A percentile compares a stretch with the other conserved stretches of the same genome.
Evolutionary conservation across 2,113 vertebrate genomes (phyloP).

Genomic region (Eublepharis macularius): DNA sequence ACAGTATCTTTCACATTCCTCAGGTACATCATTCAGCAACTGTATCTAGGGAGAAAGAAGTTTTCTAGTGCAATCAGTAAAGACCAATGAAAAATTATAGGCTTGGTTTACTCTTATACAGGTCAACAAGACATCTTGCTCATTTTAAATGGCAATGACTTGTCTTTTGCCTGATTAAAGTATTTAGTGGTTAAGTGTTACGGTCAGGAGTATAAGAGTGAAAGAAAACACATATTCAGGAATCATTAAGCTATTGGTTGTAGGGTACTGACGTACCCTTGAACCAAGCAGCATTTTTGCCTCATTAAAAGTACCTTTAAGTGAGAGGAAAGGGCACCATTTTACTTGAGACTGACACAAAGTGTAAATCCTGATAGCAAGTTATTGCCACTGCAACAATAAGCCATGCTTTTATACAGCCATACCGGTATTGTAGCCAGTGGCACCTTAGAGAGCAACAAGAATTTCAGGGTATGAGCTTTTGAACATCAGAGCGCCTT

Average conservation of each 20-base stretch:
- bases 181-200: not conserved
- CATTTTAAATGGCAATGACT: conserved; percentile 3
- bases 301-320: not conserved
- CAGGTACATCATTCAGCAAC: not conserved
- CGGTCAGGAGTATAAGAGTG: not conserved
- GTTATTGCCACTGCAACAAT: not conserved
- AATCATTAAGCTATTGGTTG: not conserved
- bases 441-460: too few species aligned
- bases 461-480: too few species aligned
- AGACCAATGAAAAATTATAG: not conserved
- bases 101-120: not conserved
- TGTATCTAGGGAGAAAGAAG: not conserved
- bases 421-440: not conserved
- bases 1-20: not conserved
- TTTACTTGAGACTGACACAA: not conserved
- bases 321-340: not conserved
- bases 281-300: rapidly evolving
- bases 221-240: not conserved
- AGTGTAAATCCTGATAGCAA: not conserved
- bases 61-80: not conserved
- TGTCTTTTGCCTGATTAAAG: conserved; percentile 7
- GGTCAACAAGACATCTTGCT: not conserved
- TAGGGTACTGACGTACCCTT: not conserved
- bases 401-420: not conserved
- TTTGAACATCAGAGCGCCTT: too few species aligned